Percentiles rank a stretch among this genome's conserved stretches.
phyloP scores from a whole-genome alignment of 2,888 invertebrate genomes.

The Agapostemon virescens region DNA sequence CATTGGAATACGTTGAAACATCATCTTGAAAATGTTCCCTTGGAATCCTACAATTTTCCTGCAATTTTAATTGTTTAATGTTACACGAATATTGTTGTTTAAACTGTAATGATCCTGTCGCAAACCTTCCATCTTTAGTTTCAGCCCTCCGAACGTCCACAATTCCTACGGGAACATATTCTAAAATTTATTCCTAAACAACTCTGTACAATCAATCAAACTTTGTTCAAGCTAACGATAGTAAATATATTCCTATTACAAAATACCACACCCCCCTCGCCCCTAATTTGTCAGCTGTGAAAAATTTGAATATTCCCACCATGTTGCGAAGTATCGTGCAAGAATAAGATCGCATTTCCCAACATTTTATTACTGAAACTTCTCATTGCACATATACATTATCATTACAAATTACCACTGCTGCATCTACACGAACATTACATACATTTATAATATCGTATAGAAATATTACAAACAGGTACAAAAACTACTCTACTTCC shows the following conservation, averaged over 20 bases:
- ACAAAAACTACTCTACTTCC: slow-evolving; percentile 77
- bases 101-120: too few species aligned
- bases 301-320: not conserved
- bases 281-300: not conserved
- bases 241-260: too few species aligned
- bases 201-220: too few species aligned
- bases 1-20: not conserved
- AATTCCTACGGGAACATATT: too few species aligned
- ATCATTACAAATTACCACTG: slow-evolving; percentile 62
- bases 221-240: too few species aligned
- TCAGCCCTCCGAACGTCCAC: too few species aligned
- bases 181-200: too few species aligned
- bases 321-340: not conserved
- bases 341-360: slow-evolving; percentile 38
- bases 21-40: too few species aligned
- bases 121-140: too few species aligned
- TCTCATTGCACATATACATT: slow-evolving; percentile 77
- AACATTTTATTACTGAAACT: slow-evolving; percentile 74
- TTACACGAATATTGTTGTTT: too few species aligned
- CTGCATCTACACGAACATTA: slow-evolving; percentile 59
- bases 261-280: not conserved
- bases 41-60: too few species aligned
- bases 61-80: too few species aligned
- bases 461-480: slow-evolving; percentile 79
- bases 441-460: slow-evolving; percentile 68